These are phyloP conservation scores for Brotogeris chrysoptera DNA, from an alignment of 2,797 vertebrate species.

Conservation along the genomic window DNA sequence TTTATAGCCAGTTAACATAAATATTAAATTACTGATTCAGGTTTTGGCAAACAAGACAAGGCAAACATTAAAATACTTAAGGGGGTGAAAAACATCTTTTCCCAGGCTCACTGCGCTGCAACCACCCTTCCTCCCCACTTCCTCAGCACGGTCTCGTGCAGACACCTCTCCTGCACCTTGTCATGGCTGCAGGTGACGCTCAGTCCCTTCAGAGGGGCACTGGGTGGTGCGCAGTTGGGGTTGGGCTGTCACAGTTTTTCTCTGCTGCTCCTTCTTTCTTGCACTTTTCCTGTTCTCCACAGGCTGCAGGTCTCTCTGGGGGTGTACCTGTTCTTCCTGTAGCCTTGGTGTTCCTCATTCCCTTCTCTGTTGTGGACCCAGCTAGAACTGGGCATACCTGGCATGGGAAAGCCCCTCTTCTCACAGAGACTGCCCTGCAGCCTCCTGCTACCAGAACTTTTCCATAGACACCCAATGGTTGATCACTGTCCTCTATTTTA, in stretches of 20 bases:
- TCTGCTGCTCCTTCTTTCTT: neutral
- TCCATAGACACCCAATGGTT: fast-evolving
- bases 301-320: neutral
- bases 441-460: neutral
- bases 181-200: neutral
- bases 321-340: neutral
- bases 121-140: neutral
- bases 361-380: fast-evolving
- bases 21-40: neutral
- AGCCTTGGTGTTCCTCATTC: neutral
- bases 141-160: neutral
- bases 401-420: neutral
- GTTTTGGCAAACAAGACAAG: neutral
- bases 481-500: neutral
- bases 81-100: neutral
- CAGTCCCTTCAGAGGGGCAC: neutral
- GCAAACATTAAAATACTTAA: neutral
- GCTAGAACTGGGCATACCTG: neutral
- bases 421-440: neutral
- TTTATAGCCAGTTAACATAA: neutral
- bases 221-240: neutral
- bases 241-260: neutral
- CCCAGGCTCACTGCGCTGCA: neutral
- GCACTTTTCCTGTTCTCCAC: neutral
- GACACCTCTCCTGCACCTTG: neutral